Conservation (phyloP, 2,113 vertebrate genomes). For the Xenopus borealis region DNA sequence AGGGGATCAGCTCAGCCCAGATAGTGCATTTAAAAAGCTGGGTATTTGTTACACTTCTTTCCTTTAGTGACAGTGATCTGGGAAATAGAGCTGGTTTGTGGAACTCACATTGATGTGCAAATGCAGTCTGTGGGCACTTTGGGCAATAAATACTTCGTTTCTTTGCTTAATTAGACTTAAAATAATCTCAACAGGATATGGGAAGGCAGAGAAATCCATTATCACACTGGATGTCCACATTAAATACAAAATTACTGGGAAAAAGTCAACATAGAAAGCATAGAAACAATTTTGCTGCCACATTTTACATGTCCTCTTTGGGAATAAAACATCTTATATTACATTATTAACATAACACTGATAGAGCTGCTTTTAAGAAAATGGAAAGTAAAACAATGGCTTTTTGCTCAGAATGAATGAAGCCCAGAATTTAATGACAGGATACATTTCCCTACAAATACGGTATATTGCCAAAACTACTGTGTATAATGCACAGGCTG, state of each 20-base stretch:
- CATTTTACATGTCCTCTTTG: neutral
- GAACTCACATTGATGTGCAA: neutral
- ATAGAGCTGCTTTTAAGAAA: neutral
- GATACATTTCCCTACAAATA: neutral
- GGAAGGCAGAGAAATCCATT: no score
- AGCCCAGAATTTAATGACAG: neutral
- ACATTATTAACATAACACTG: neutral
- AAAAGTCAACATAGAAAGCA: neutral
- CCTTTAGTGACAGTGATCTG: neutral
- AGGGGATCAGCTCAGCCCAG: no score
- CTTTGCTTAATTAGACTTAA: no score
- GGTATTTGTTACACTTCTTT: no score
- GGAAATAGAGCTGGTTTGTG: neutral
- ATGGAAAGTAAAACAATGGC: neutral
- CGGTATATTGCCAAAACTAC: neutral
- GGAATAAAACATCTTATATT: neutral
- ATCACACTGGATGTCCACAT: no score
- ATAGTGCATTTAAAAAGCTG: no score
- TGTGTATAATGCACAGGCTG: neutral
- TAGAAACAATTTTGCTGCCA: neutral
- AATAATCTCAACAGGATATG: no score
- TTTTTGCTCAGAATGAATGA: neutral
- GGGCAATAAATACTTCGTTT: neutral
- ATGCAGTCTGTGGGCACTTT: neutral
- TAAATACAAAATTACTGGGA: no score